Evolutionary conservation across 1,140 invertebrate genomes (phyloP).

Genomic region (Lysiphlebus fabarum): DNA sequence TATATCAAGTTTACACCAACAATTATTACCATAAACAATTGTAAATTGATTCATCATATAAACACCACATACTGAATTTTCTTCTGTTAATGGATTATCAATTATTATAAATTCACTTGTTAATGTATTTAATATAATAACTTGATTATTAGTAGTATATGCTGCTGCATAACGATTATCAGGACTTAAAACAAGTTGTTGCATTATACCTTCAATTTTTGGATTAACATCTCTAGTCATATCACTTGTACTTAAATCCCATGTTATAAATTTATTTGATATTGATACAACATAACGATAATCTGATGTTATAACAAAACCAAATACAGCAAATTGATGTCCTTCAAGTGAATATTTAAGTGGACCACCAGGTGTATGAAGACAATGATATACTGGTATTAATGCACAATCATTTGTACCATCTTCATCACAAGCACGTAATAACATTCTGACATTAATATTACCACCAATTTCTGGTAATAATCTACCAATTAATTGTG

Average conservation of each 20-base stretch:
- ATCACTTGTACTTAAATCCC: conserved; percentile 93
- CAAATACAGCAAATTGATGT: conserved; percentile 96
- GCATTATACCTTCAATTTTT: conserved; percentile 92
- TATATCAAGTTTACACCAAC: conserved; percentile 74
- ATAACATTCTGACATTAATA: conserved; percentile 78
- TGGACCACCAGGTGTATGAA: conserved; percentile 96
- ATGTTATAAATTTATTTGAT: conserved; percentile 96
- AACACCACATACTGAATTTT: conserved; percentile 67
- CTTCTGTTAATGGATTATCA: conserved; percentile 75
- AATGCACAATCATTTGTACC: conserved; percentile 86
- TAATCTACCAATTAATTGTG: conserved; percentile 88
- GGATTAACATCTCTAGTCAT: conserved; percentile 87
- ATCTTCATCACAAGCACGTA: conserved; percentile 84
- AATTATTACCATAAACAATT: conserved; percentile 62
- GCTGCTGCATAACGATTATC: conserved; percentile 96
- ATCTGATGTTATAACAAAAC: conserved; percentile 87
- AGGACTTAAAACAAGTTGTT: conserved; percentile 87
- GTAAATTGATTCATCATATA: conserved; percentile 74
- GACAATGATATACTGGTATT: conserved; percentile 89
- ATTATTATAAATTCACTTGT: conserved; percentile 85
- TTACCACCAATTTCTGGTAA: conserved; percentile 86
- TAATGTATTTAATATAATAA: conserved; percentile 82
- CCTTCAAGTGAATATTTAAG: conserved; percentile 97
- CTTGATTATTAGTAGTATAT: conserved; percentile 94
- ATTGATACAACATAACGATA: conserved; percentile 92